Evolutionary conservation across 2,888 invertebrate species (phyloP).

Genomic region (Rotaria sp.): DNA sequence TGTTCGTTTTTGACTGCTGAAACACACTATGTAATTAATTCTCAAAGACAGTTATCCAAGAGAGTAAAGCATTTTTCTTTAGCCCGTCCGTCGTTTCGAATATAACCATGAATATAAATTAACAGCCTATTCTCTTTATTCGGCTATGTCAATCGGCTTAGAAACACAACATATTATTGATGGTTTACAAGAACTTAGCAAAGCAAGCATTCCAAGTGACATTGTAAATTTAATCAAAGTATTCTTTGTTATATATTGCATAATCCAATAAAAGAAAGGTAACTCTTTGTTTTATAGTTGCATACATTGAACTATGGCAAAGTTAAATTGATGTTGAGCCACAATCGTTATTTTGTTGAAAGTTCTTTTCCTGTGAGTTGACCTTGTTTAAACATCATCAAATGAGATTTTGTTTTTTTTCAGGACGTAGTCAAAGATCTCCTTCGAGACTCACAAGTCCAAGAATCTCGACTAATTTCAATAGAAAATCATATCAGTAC

Average conservation of each 20-base stretch:
- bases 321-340: conserved; percentile 90
- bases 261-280: too few species aligned
- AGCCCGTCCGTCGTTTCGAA: conserved; percentile 30
- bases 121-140: conserved; percentile 95
- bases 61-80: too few species aligned
- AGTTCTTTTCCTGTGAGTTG: conserved; percentile 49
- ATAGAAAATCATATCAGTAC: too few species aligned
- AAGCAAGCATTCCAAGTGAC: conserved; percentile 84
- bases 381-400: neutral
- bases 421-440: neutral
- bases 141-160: conserved; percentile 94
- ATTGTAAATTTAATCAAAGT: conserved; percentile 81
- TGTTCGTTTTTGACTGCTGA: too few species aligned
- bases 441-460: neutral
- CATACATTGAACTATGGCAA: conserved; percentile 99
- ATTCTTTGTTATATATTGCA: neutral
- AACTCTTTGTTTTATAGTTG: conserved; percentile 59
- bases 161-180: conserved; percentile 94
- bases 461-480: neutral
- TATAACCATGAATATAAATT: conserved; percentile 61
- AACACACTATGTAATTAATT: too few species aligned
- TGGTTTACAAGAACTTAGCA: conserved; percentile 85
- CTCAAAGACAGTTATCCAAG: too few species aligned
- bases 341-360: conserved; percentile 88
- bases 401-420: neutral